Evolutionary conservation across 2,797 vertebrate genomes (phyloP).

Genomic region (Cyclura pinguis): DNA sequence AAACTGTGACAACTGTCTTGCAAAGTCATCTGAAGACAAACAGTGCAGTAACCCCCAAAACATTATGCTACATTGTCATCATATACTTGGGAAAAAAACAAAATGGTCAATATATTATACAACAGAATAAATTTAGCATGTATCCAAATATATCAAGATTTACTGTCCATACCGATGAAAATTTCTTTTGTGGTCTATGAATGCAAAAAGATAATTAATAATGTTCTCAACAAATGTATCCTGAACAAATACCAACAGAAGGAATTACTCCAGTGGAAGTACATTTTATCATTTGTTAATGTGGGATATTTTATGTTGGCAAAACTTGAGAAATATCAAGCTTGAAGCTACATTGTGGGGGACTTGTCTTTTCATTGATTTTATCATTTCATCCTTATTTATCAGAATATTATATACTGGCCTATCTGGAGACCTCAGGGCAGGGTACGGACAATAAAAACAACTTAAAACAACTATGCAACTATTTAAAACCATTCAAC

Average conservation of each 20-base stretch:
- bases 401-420: too few relatives aligned
- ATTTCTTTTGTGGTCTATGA: not conserved
- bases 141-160: not conserved
- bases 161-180: not conserved
- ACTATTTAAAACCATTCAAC: too few relatives aligned
- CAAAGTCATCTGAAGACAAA: not conserved
- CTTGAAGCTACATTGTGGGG: not conserved
- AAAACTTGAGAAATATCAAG: not conserved
- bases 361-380: not conserved
- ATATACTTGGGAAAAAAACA: not conserved
- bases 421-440: too few relatives aligned
- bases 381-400: not conserved
- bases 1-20: not conserved
- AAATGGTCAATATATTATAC: not conserved
- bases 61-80: not conserved
- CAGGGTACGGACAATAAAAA: too few relatives aligned
- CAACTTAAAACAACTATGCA: too few relatives aligned
- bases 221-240: too few relatives aligned
- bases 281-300: not conserved
- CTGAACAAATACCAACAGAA: not conserved
- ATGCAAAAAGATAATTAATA: not conserved
- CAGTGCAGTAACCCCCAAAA: too few relatives aligned
- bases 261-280: not conserved
- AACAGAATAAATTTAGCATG: not conserved
- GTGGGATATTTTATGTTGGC: not conserved